Evolutionary conservation across 2,888 invertebrate species (phyloP), one percentile per base, ranked within the genome.

Genomic region (Drosophila formosana): DNA sequence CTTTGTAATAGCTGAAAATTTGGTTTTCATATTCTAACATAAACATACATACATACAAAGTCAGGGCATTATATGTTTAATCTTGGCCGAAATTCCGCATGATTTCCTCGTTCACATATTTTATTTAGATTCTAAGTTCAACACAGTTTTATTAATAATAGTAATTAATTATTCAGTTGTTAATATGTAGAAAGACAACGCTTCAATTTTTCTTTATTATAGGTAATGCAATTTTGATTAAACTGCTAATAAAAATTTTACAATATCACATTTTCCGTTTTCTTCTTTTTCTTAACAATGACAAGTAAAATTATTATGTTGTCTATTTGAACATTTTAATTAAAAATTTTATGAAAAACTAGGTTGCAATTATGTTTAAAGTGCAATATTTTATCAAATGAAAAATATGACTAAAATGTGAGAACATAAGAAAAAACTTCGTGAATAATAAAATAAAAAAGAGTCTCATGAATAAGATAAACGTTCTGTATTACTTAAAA

Each of bases 401-500:
- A 50, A 37, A 41, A 32, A 55, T 51, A 51, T 60, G 51, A 49
- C 47, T 51, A 65, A 51, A 3, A 37, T 47, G 47, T 39, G 9
- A 43, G 8, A 45, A 50, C 26, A n/a, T 9, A 30, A 32, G 6
- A 7, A 41, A 41, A 30, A n/a, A n/a, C n/a, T 37, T 37, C n/a
- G 11, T 32, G n/a, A 37, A 8, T 13, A 3, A 43, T 18, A 32
- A 9, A n/a, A 7, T 43, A 37, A 55, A 18, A 30, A 18, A 18
- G 18, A 46, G 4, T 4, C 28, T 28, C 1, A 32, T 1, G 4
- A 61, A 49, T 13, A 25, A 1, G 0, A 55, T 34, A 47, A 58
- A 43, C 26, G 37, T 50, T 67, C 18, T 49, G 25, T 28, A 45
- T 52, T 56, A 37, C 26, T 41, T 23, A 41, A 66, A 66, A 63